These are phyloP conservation scores for Drosophila tropicalis DNA, from an alignment of 1,140 invertebrate species.

Conservation along the genomic window DNA sequence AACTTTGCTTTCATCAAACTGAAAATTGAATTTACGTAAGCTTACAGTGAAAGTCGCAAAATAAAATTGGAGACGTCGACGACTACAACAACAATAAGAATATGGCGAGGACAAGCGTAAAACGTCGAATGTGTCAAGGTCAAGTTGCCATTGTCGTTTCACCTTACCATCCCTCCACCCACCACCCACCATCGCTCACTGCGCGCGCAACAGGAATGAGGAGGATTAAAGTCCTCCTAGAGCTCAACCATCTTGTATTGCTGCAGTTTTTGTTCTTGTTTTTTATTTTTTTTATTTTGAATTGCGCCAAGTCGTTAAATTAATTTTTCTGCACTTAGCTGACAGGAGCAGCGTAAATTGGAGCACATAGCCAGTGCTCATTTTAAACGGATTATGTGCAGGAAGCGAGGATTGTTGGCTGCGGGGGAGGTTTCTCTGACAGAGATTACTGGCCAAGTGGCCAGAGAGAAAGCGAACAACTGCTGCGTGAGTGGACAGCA, in stretches of 20 bases:
- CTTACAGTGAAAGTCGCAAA: slow-evolving; percentile 63
- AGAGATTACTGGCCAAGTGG: slow-evolving; percentile 52
- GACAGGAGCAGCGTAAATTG: slow-evolving; percentile 67
- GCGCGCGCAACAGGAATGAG: slow-evolving; percentile 59
- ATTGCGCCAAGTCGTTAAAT: slow-evolving; percentile 80
- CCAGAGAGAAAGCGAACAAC: slow-evolving; percentile 34
- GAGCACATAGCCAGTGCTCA: slow-evolving; percentile 58
- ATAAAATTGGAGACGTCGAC: slow-evolving; percentile 26
- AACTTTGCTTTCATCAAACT: slow-evolving; percentile 77
- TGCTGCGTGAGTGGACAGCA: slow-evolving; percentile 63
- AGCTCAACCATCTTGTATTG: slow-evolving; percentile 18
- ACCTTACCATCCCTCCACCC: background rate
- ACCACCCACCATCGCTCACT: background rate
- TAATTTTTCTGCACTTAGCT: slow-evolving; percentile 75
- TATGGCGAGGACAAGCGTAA: slow-evolving; percentile 1
- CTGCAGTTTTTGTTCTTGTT: slow-evolving; percentile 35
- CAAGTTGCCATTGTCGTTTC: slow-evolving; percentile 72
- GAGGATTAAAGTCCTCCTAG: too few species aligned
- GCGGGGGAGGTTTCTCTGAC: slow-evolving; percentile 23
- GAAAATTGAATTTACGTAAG: slow-evolving; percentile 79
- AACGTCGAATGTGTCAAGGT: slow-evolving; percentile 73
- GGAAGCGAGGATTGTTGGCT: slow-evolving; percentile 34
- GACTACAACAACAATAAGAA: slow-evolving; percentile 3
- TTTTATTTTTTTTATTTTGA: slow-evolving; percentile 31
- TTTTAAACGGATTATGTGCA: slow-evolving; percentile 73